phyloP scores from a whole-genome alignment of 2,888 invertebrate genomes.

The Lithophane ornitopus region DNA sequence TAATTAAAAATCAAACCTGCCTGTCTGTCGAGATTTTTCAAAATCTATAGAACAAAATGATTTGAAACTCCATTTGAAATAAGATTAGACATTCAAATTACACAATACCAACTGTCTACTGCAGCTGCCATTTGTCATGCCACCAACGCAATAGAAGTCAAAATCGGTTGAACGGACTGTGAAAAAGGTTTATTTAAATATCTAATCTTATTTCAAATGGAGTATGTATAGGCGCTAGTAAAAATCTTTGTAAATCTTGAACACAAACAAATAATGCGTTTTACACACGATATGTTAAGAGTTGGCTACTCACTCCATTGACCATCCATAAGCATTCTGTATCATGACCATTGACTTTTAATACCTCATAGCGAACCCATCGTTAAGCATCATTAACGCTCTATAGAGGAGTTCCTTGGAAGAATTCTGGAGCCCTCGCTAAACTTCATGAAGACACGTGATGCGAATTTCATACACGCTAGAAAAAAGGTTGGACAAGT shows the following conservation, averaged over 20 bases:
- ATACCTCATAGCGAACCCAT: not conserved
- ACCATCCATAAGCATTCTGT: not conserved
- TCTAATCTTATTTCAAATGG: too few species aligned
- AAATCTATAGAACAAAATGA: too few species aligned
- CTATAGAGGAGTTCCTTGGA: not conserved
- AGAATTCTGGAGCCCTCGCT: not conserved
- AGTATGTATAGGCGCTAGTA: too few species aligned
- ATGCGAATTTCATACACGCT: not conserved
- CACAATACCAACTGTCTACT: too few species aligned
- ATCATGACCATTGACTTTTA: not conserved
- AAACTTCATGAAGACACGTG: slow-evolving; percentile 1
- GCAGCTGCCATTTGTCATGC: too few species aligned
- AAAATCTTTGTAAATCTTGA: not conserved
- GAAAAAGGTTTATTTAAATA: too few species aligned
- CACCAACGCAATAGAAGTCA: too few species aligned
- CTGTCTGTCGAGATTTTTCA: too few species aligned
- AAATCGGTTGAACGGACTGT: too few species aligned
- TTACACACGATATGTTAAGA: not conserved
- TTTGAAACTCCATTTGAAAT: too few species aligned
- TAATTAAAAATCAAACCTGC: not conserved
- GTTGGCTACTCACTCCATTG: not conserved
- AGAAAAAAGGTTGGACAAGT: slow-evolving; percentile 7
- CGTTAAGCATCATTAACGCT: slow-evolving; percentile 6
- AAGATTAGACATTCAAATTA: too few species aligned
- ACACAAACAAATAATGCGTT: not conserved